phyloP scores from a whole-genome alignment of 2,797 vertebrate genomes.

The Manis pentadactyla region DNA sequence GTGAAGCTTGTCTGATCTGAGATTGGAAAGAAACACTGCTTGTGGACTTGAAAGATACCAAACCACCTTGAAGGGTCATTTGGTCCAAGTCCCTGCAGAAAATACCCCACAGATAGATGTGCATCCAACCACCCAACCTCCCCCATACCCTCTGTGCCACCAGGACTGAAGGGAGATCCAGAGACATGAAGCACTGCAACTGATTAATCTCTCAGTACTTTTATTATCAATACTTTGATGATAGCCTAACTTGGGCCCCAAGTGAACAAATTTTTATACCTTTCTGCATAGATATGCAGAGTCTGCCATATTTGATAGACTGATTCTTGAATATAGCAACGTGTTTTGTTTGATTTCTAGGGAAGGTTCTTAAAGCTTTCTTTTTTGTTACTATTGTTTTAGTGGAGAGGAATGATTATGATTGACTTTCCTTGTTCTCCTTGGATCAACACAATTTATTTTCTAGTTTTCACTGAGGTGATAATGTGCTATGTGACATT shows the following conservation, averaged over 20 bases:
- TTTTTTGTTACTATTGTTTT: background rate
- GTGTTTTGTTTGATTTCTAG: constrained; percentile 37
- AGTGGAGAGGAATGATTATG: background rate
- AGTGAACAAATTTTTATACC: background rate
- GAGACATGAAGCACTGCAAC: background rate
- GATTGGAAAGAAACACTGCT: constrained; percentile 49
- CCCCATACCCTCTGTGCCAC: background rate
- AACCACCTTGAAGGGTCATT: constrained; percentile 66
- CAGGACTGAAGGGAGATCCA: background rate
- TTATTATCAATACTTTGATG: background rate
- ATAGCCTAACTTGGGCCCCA: background rate
- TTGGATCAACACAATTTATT: constrained; percentile 13
- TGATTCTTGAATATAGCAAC: background rate
- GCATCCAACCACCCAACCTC: background rate
- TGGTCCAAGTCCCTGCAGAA: background rate
- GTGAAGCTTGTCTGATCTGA: constrained; percentile 66
- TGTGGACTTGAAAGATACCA: constrained; percentile 18
- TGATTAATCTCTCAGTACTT: background rate
- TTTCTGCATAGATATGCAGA: background rate
- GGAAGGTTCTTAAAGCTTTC: background rate
- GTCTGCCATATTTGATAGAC: background rate
- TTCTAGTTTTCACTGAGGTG: background rate
- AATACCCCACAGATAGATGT: background rate
- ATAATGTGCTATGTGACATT: background rate
- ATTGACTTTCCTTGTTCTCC: background rate